Evolutionary conservation across 2,888 invertebrate genomes (phyloP).

Genomic region (Spodoptera littoralis): DNA sequence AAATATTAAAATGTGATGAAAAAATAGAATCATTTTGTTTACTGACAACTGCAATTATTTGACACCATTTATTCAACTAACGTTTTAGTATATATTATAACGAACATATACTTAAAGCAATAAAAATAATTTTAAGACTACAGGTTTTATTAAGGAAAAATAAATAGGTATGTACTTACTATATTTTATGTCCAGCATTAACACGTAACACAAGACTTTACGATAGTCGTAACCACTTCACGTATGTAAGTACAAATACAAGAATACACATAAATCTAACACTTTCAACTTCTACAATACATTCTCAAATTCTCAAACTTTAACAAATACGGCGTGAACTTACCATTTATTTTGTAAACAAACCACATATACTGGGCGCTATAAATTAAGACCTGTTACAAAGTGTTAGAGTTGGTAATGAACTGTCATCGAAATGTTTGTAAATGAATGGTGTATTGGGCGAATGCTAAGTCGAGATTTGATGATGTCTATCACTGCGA

Average conservation of each 20-base stretch:
- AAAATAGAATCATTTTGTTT: too few species aligned
- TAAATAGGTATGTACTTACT: neutral
- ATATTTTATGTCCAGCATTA: conserved; percentile 33
- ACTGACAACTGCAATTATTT: too few species aligned
- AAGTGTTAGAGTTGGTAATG: conserved; percentile 39
- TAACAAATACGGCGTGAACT: conserved; percentile 52
- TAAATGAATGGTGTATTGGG: too few species aligned
- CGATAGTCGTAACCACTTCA: conserved; percentile 57
- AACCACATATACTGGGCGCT: conserved; percentile 34
- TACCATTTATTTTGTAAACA: conserved; percentile 52
- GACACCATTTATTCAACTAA: too few species aligned
- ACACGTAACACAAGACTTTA: conserved; percentile 45
- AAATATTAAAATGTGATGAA: too few species aligned
- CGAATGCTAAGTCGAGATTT: too few species aligned
- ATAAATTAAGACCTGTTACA: conserved; percentile 47
- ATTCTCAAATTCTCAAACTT: conserved; percentile 54
- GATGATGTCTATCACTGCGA: too few species aligned
- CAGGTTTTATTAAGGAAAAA: too few species aligned
- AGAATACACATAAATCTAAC: conserved; percentile 63
- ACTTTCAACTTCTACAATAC: conserved; percentile 54
- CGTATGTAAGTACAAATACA: conserved; percentile 47
- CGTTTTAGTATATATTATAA: too few species aligned
- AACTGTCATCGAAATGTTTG: conserved; percentile 41
- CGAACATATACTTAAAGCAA: too few species aligned
- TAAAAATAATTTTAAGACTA: too few species aligned